A percentile compares a stretch with the other conserved stretches of the same genome.
Conservation (phyloP, 2,888 invertebrate genomes). For the Brachynemurus nebulosus region DNA sequence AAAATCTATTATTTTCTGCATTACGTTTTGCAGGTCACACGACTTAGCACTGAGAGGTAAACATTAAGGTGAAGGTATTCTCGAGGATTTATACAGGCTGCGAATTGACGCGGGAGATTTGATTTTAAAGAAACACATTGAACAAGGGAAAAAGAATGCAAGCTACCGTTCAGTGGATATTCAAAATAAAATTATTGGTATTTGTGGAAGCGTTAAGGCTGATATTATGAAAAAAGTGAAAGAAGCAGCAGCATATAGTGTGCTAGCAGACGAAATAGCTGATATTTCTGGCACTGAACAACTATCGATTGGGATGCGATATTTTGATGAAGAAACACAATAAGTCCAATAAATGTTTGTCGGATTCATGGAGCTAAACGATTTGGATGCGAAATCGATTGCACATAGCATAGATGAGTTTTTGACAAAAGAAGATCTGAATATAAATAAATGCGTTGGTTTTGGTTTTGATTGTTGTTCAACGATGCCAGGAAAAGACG, state of each 20-base stretch:
- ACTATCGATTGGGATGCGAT: slow-evolving; percentile 20
- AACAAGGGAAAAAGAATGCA: slow-evolving; percentile 21
- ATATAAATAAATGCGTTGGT: slow-evolving; percentile 18
- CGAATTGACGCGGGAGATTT: slow-evolving; percentile 20
- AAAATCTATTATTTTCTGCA: slow-evolving; percentile 19
- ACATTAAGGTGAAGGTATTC: slow-evolving; percentile 17
- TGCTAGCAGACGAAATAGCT: slow-evolving; percentile 21
- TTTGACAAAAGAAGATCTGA: slow-evolving; percentile 15
- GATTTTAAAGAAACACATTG: slow-evolving; percentile 21
- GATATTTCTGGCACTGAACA: slow-evolving; percentile 21
- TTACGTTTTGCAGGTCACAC: slow-evolving; percentile 9
- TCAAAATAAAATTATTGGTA: slow-evolving; percentile 24
- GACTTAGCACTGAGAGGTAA: slow-evolving; percentile 15
- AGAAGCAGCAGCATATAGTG: slow-evolving; percentile 16
- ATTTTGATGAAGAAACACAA: slow-evolving; percentile 18
- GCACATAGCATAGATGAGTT: slow-evolving; percentile 19
- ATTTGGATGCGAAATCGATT: slow-evolving; percentile 19
- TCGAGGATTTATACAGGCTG: slow-evolving; percentile 18
- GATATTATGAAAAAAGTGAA: slow-evolving; percentile 20
- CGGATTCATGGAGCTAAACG: slow-evolving; percentile 20
- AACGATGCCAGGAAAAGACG: slow-evolving; percentile 21
- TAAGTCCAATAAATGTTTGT: slow-evolving; percentile 21
- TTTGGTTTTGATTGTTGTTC: slow-evolving; percentile 22
- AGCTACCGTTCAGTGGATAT: slow-evolving; percentile 21
- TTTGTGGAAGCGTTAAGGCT: slow-evolving; percentile 20